phyloP scores from a whole-genome alignment of 2,113 vertebrate species.

The Vimba vimba region DNA sequence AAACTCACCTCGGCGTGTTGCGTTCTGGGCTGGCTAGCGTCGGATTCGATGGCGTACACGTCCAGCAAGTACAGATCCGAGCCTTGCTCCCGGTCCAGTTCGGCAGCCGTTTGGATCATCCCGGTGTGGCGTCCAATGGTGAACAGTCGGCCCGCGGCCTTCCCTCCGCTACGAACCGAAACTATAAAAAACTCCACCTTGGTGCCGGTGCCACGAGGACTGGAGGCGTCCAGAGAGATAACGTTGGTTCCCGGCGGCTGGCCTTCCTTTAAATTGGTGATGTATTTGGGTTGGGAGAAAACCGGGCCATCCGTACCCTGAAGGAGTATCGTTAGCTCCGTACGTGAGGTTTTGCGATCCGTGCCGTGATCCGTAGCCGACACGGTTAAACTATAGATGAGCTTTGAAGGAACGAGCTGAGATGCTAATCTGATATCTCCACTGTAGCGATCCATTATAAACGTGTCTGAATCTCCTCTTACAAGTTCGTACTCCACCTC shows the following conservation, averaged over 20 bases:
- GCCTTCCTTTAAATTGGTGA: slow-evolving; percentile 93
- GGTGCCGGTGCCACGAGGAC: slow-evolving; percentile 80
- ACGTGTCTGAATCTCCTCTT: slow-evolving; percentile 89
- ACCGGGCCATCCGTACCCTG: slow-evolving; percentile 89
- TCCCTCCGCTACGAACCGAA: slow-evolving; percentile 85
- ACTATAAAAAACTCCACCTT: slow-evolving; percentile 96
- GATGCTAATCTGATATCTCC: slow-evolving; percentile 91
- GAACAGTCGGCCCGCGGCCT: slow-evolving; percentile 88
- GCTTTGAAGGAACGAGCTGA: slow-evolving; percentile 84
- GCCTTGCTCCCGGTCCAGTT: slow-evolving; percentile 93
- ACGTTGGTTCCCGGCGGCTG: slow-evolving; percentile 93
- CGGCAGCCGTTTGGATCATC: slow-evolving; percentile 90
- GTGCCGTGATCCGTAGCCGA: slow-evolving; percentile 91
- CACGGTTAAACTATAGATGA: slow-evolving; percentile 88
- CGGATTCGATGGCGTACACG: slow-evolving; percentile 93
- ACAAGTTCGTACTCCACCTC: slow-evolving; percentile 95
- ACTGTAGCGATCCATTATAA: slow-evolving; percentile 94
- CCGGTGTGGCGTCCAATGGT: slow-evolving; percentile 89
- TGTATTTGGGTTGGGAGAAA: slow-evolving; percentile 95
- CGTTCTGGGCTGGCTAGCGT: slow-evolving; percentile 84
- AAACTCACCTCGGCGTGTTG: slow-evolving; percentile 91
- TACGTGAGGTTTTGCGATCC: slow-evolving; percentile 86
- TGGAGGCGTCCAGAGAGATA: slow-evolving; percentile 90
- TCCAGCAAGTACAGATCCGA: slow-evolving; percentile 92
- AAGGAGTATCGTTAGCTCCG: slow-evolving; percentile 90